Evolutionary conservation across 2,888 invertebrate species (phyloP).

Genomic region (Aricia artaxerxes): DNA sequence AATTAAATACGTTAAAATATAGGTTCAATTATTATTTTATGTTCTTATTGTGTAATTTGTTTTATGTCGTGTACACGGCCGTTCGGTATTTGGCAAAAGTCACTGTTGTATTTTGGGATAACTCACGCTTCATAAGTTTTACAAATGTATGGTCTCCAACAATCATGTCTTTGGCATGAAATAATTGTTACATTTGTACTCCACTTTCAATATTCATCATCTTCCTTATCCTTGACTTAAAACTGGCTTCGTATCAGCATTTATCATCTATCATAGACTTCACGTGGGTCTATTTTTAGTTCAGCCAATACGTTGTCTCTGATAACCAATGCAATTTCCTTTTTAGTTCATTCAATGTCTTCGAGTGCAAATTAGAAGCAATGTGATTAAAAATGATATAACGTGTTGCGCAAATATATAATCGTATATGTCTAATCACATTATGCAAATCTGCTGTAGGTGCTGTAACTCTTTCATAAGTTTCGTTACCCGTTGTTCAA

Average conservation of each 20-base stretch:
- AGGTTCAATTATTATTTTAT: background rate
- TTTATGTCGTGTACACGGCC: background rate
- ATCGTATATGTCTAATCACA: constrained; percentile 20
- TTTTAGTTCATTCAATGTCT: background rate
- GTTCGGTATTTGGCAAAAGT: background rate
- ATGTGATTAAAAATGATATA: constrained; percentile 12
- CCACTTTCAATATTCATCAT: background rate
- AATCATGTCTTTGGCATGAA: background rate
- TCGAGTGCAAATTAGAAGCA: background rate
- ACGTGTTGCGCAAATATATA: background rate
- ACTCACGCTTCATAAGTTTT: background rate
- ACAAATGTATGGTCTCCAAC: background rate
- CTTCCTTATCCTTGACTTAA: background rate
- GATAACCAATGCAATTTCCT: background rate
- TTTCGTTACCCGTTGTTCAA: constrained; percentile 10
- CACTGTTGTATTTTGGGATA: constrained; percentile 18
- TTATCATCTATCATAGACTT: background rate
- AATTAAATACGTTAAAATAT: background rate
- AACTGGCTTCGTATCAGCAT: background rate
- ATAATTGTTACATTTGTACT: background rate
- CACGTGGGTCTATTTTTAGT: background rate
- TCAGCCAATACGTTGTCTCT: background rate
- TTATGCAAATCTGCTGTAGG: constrained; percentile 6
- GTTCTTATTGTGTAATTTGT: background rate
- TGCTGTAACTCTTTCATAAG: constrained; percentile 7